Evolutionary conservation across 2,113 vertebrate species (phyloP).

Genomic region (Tursiops truncatus): DNA sequence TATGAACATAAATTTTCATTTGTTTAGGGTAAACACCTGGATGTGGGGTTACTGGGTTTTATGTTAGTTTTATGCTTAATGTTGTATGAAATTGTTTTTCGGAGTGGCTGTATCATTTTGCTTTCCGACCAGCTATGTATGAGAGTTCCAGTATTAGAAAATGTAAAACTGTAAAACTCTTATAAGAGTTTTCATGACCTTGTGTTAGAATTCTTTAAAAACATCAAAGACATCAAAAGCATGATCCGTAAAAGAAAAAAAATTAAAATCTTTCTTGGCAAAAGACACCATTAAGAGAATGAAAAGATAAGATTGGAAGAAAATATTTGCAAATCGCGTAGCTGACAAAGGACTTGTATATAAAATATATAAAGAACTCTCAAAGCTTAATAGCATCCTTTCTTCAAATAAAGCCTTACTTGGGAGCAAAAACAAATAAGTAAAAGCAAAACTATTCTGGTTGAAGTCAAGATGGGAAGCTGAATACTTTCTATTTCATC

Average conservation of each 20-base stretch:
- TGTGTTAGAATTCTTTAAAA: background rate
- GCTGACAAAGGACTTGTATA: background rate
- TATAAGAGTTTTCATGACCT: background rate
- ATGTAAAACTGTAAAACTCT: background rate
- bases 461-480: background rate
- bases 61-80: background rate
- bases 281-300: background rate
- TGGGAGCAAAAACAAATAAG: background rate
- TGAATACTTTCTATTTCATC: background rate
- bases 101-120: background rate
- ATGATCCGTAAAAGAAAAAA: background rate
- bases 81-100: background rate
- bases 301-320: background rate
- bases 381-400: background rate
- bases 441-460: constrained; percentile 2
- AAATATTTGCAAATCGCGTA: background rate
- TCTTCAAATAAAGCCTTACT: constrained; percentile 22
- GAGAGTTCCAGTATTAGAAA: background rate
- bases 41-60: background rate
- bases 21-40: background rate
- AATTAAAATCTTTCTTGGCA: background rate
- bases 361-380: background rate
- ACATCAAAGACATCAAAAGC: background rate
- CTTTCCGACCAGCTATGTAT: background rate
- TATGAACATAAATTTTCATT: constrained; percentile 32